These are phyloP conservation scores for Phyllotreta cruciferae DNA, from an alignment of 2,888 invertebrate species.

Conservation along the genomic window DNA sequence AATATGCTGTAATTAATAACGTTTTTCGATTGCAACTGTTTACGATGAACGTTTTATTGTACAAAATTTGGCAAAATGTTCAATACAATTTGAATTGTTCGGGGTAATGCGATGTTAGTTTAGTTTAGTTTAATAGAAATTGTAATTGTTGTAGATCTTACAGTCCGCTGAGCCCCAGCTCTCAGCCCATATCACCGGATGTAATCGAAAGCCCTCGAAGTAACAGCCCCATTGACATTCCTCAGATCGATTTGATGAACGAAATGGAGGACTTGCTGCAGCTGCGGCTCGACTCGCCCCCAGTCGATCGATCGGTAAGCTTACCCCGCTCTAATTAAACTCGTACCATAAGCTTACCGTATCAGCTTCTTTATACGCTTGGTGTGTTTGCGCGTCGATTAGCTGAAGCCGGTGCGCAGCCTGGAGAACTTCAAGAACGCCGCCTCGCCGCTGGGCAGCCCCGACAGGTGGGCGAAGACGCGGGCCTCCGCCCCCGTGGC, in stretches of 20 bases:
- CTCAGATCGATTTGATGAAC: conserved; percentile 68
- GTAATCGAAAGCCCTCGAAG: conserved; percentile 59
- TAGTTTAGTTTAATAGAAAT: conserved; percentile 7
- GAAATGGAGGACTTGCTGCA: conserved; percentile 71
- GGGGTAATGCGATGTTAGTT: neutral
- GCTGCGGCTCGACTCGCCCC: conserved; percentile 62
- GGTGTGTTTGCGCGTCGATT: too few species aligned
- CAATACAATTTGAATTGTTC: neutral
- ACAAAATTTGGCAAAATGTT: neutral
- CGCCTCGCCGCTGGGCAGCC: conserved; percentile 51
- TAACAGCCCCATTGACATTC: conserved; percentile 60
- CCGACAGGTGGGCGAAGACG: conserved; percentile 53
- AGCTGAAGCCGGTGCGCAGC: conserved; percentile 69
- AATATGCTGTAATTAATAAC: neutral
- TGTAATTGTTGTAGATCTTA: conserved; percentile 57
- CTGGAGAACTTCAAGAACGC: conserved; percentile 65
- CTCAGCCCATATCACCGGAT: conserved; percentile 65
- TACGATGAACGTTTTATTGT: neutral
- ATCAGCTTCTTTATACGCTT: too few species aligned
- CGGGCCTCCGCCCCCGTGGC: conserved; percentile 49
- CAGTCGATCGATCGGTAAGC: conserved; percentile 71
- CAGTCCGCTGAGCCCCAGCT: conserved; percentile 60
- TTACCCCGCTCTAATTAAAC: too few species aligned
- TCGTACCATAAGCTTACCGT: too few species aligned
- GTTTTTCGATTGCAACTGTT: neutral